Conservation (phyloP, 2,888 invertebrate species). For the Monochamus alternatus region DNA sequence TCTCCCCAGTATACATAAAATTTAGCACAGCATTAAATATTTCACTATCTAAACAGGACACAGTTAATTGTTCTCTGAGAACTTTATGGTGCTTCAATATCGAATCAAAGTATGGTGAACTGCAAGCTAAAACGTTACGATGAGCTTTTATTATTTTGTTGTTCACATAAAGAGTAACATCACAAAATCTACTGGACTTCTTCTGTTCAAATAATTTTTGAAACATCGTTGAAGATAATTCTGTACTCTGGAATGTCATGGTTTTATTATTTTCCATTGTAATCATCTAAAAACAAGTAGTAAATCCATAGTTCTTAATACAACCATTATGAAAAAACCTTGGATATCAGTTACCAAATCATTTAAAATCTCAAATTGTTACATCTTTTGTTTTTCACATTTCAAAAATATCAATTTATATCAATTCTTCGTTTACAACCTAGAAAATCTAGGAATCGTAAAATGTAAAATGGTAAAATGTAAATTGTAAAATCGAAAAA, state of each 20-base stretch:
- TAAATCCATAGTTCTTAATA: background rate
- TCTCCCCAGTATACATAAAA: conserved; percentile 79
- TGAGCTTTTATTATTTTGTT: conserved; percentile 76
- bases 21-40: conserved; percentile 76
- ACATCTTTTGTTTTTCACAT: background rate
- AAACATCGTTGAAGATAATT: conserved; percentile 66
- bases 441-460: background rate
- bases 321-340: background rate
- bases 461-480: background rate
- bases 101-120: conserved; percentile 79
- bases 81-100: conserved; percentile 74
- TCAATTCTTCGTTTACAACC: background rate
- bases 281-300: conserved; percentile 58
- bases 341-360: background rate
- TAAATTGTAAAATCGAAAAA: background rate
- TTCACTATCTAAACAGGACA: conserved; percentile 75
- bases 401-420: background rate
- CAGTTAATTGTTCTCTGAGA: conserved; percentile 73
- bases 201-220: conserved; percentile 71
- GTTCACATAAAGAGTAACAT: conserved; percentile 76
- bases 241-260: conserved; percentile 68
- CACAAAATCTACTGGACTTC: conserved; percentile 75
- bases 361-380: background rate
- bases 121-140: conserved; percentile 76
- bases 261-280: conserved; percentile 65